Conservation (phyloP, 2,888 invertebrate species). For the Limnephilus lunatus region DNA sequence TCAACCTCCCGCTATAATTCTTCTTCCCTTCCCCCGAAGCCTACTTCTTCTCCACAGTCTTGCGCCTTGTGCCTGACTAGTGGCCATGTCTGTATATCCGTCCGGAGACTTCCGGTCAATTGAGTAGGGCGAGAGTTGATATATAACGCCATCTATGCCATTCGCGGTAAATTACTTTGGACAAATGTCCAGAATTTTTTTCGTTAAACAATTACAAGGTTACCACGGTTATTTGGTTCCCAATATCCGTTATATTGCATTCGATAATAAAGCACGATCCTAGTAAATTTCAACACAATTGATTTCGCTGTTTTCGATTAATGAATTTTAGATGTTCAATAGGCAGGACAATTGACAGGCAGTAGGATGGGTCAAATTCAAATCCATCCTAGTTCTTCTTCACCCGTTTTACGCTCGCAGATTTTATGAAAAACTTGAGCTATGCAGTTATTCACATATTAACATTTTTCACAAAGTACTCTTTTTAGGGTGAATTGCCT, state of each 20-base stretch:
- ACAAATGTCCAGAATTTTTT: background rate
- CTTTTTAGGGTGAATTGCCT: too few relatives aligned
- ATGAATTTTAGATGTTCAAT: background rate
- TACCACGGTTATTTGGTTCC: background rate
- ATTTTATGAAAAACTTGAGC: background rate
- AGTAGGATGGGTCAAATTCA: background rate
- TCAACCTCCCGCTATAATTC: conserved; percentile 28
- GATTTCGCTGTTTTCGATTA: background rate
- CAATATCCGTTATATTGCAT: background rate
- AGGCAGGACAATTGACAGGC: background rate
- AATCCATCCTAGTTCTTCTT: background rate
- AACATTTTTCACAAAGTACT: too few relatives aligned
- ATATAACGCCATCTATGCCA: conserved; percentile 23
- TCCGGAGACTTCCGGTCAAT: conserved; percentile 38
- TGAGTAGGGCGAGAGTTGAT: conserved; percentile 36
- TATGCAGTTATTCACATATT: too few relatives aligned
- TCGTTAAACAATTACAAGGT: background rate
- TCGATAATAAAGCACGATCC: background rate
- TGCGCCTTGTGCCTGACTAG: too few relatives aligned
- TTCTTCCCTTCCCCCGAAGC: background rate
- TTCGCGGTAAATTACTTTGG: background rate
- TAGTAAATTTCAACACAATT: background rate
- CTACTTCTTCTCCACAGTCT: too few relatives aligned
- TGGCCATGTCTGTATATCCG: conserved; percentile 12
- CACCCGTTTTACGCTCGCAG: background rate